phyloP scores from a whole-genome alignment of 2,888 invertebrate genomes.

The Perizoma affinitatum region DNA sequence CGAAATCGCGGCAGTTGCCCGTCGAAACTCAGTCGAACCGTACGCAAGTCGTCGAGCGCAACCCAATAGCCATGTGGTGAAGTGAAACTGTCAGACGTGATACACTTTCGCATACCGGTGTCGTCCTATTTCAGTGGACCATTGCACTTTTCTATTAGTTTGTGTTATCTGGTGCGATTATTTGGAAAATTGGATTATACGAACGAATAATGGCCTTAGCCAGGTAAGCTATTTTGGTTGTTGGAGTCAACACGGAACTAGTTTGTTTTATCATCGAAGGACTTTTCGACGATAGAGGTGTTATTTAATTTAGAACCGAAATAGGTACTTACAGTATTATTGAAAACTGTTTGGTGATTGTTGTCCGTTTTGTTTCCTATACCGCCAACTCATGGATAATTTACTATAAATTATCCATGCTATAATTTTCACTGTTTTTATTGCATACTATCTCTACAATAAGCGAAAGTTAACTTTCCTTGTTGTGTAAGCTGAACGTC shows the following conservation, averaged over 20 bases:
- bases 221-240: slow-evolving; percentile 84
- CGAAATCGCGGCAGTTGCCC: slow-evolving; percentile 66
- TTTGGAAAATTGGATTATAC: slow-evolving; percentile 83
- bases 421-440: slow-evolving; percentile 17
- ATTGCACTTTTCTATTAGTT: slow-evolving; percentile 64
- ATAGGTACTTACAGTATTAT: slow-evolving; percentile 50
- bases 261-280: slow-evolving; percentile 79
- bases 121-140: slow-evolving; percentile 54
- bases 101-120: slow-evolving; percentile 72
- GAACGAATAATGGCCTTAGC: slow-evolving; percentile 83
- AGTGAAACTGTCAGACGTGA: slow-evolving; percentile 83
- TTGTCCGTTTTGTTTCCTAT: slow-evolving; percentile 34
- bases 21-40: slow-evolving; percentile 67
- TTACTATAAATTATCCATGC: slow-evolving; percentile 8
- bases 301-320: slow-evolving; percentile 59
- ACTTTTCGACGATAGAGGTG: slow-evolving; percentile 64
- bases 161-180: slow-evolving; percentile 73
- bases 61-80: slow-evolving; percentile 79
- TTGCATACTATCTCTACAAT: slow-evolving; percentile 60
- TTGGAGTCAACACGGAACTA: slow-evolving; percentile 82
- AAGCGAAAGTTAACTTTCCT: slow-evolving; percentile 83
- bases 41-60: slow-evolving; percentile 64
- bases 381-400: slow-evolving; percentile 4
- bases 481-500: slow-evolving; percentile 80
- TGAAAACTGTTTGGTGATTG: slow-evolving; percentile 24